These are phyloP conservation scores for Thunnus maccoyii DNA, from an alignment of 2,113 vertebrate species.

Conservation along the genomic window DNA sequence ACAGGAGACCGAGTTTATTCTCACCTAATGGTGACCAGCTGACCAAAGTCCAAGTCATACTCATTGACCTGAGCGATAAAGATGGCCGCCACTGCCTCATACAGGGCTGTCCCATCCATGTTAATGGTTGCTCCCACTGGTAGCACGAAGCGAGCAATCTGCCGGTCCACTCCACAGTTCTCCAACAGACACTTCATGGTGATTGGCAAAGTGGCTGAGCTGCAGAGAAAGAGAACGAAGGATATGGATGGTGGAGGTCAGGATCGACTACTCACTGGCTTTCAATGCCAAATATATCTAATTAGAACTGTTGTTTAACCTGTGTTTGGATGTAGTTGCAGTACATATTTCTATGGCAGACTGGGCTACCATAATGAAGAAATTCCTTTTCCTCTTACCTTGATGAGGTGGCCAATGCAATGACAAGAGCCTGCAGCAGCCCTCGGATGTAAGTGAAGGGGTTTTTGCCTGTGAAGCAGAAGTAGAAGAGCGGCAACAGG, in stretches of 20 bases:
- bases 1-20: background rate
- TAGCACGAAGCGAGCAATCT: constrained; percentile 90
- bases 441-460: constrained; percentile 89
- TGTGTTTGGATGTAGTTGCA: background rate
- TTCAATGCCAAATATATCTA: background rate
- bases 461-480: constrained; percentile 89
- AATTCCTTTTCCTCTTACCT: constrained; percentile 50
- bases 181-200: constrained; percentile 94
- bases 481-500: constrained; percentile 88
- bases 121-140: constrained; percentile 93
- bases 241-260: background rate
- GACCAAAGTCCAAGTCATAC: constrained; percentile 90
- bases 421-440: constrained; percentile 91
- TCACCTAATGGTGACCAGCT: constrained; percentile 92
- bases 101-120: constrained; percentile 92
- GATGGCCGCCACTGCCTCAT: constrained; percentile 91
- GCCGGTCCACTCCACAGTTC: constrained; percentile 90
- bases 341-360: too few relatives aligned
- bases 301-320: background rate
- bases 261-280: too few relatives aligned
- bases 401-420: constrained; percentile 84
- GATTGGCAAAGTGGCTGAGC: constrained; percentile 92
- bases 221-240: constrained; percentile 59
- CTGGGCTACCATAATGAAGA: background rate
- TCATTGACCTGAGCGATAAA: constrained; percentile 94